These are phyloP conservation scores for Dicentrarchus labrax DNA, from an alignment of 2,113 vertebrate species.

Conservation along the genomic window DNA sequence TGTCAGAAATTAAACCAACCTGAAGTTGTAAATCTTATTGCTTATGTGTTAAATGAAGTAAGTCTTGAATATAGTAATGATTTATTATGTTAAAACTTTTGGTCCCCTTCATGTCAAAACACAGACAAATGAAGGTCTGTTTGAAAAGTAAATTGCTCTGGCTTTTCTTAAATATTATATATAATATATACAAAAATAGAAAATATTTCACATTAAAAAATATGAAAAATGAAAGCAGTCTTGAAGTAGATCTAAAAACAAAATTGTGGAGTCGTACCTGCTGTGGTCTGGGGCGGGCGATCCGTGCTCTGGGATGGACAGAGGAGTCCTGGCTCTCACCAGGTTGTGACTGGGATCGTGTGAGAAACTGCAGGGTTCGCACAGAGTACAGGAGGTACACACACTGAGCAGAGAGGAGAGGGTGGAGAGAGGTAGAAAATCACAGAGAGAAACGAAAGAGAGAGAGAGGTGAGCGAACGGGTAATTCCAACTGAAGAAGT, in stretches of 20 bases:
- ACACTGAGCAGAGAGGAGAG: conserved; percentile 79
- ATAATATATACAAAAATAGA: not conserved
- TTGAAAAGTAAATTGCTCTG: not conserved
- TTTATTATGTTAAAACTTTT: not conserved
- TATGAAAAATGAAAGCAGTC: not conserved
- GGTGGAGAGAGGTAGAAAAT: not conserved
- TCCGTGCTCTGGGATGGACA: conserved; percentile 84
- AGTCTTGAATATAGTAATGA: too few relatives aligned
- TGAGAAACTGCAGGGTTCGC: conserved; percentile 90
- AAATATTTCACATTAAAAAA: not conserved
- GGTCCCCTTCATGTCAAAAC: not conserved
- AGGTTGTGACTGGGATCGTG: conserved; percentile 93
- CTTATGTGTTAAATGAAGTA: not conserved
- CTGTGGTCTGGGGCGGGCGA: conserved; percentile 85
- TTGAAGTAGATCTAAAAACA: not conserved
- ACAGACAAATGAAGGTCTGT: not conserved
- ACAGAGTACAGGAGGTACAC: conserved; percentile 92
- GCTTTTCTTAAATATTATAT: not conserved
- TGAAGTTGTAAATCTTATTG: not conserved
- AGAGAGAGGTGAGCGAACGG: not conserved
- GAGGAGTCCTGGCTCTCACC: conserved; percentile 92
- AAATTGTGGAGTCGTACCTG: conserved; percentile 69
- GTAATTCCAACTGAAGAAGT: not conserved
- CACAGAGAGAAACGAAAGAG: not conserved
- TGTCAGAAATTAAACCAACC: not conserved